Evolutionary conservation across 53 echinoderm and acorn worm genomes (phyloP).

Genomic region (Crossaster papposus): DNA sequence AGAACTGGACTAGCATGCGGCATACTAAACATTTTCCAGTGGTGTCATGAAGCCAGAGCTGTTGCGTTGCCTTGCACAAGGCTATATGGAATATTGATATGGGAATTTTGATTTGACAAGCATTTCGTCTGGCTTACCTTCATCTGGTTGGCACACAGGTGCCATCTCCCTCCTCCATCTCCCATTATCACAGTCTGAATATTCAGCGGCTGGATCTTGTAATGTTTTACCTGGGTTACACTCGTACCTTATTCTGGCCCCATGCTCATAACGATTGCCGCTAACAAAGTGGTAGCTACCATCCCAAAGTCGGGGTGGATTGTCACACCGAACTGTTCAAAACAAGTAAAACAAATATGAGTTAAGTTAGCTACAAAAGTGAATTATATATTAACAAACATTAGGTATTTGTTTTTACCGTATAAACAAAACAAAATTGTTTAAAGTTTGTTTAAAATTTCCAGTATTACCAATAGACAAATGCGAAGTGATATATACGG

Average conservation of each 20-base stretch:
- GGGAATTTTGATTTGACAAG: background rate
- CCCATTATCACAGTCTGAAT: background rate
- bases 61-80: too few species aligned
- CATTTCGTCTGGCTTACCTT: background rate
- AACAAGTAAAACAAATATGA: background rate
- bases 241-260: background rate
- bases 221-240: background rate
- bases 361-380: background rate
- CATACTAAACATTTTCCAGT: too few species aligned
- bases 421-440: too few species aligned
- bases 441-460: too few species aligned
- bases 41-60: too few species aligned
- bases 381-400: too few species aligned
- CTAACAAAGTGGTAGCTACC: background rate
- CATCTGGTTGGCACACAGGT: conserved; percentile 6
- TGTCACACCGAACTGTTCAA: background rate
- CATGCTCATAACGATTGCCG: background rate
- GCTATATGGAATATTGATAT: too few species aligned
- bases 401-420: too few species aligned
- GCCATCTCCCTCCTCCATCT: background rate
- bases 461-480: too few species aligned
- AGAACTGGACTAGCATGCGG: too few species aligned
- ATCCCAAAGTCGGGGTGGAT: background rate
- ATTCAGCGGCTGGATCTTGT: background rate
- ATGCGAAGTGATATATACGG: too few species aligned